Evolutionary conservation across 2,797 vertebrate genomes (phyloP).

Genomic region (Spea hammondii): DNA sequence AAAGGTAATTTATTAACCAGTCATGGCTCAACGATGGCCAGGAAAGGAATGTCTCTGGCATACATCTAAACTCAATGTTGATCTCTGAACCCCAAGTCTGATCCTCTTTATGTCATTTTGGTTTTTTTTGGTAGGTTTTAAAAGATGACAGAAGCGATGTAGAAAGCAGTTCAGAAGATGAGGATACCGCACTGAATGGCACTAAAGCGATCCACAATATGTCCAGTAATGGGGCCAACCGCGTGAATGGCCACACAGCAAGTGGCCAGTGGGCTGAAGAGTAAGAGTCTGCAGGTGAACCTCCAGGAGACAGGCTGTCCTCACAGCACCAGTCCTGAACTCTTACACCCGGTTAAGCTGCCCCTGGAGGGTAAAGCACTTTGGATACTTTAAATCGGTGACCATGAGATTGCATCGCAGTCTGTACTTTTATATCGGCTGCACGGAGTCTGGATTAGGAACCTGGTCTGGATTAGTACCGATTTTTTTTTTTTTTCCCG

Average conservation of each 20-base stretch:
- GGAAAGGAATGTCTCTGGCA: no score
- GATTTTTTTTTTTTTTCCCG: conserved; percentile 14
- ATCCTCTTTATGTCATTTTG: neutral
- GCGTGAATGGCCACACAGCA: conserved; percentile 78
- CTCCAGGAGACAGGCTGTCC: conserved; percentile 55
- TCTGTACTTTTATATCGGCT: conserved; percentile 33
- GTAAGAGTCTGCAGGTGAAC: conserved; percentile 55
- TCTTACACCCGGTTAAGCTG: conserved; percentile 8
- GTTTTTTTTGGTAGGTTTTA: conserved; percentile 71
- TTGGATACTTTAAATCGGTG: conserved; percentile 11
- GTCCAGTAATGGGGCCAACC: conserved; percentile 78
- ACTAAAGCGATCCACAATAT: conserved; percentile 63
- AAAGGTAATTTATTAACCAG: no score
- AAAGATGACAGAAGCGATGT: conserved; percentile 96
- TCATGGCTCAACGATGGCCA: no score
- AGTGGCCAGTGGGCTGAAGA: conserved; percentile 69
- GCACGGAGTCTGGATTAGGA: conserved; percentile 7
- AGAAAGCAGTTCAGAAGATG: conserved; percentile 95
- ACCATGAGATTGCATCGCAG: conserved; percentile 20
- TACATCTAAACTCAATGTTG: no score
- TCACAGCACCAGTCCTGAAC: conserved; percentile 42
- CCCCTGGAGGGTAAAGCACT: conserved; percentile 41
- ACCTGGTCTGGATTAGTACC: conserved; percentile 20
- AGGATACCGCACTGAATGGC: conserved; percentile 63
- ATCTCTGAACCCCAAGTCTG: no score